Evolutionary conservation across 2,888 invertebrate genomes (phyloP), one percentile per base, ranked within the genome.

Genomic region (Nephrotoma guestfalica): DNA sequence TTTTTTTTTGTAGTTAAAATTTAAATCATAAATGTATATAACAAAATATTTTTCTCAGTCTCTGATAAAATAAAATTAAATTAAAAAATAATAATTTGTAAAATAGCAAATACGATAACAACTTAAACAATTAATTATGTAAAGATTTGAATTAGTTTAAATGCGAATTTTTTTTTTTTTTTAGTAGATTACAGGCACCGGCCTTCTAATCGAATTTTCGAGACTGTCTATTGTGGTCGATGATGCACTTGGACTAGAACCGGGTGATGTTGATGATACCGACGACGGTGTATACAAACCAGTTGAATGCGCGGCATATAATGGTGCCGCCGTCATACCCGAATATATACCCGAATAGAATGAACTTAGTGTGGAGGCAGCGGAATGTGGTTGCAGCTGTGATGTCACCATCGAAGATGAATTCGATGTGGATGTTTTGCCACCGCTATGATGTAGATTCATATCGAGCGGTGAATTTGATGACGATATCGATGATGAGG

Each of bases 341-440:
- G 91, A 90, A 87, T 92, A 92, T 86, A 92, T 91, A 88, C 91
- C 91, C 86, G 92, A 90, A 87, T 92, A 92, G 88, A 92, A 91
- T 87, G 91, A 91, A 88, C 91, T 91, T 85, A 92, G 88, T 13
- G 91, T 89, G 41, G 91, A 89, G 83, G 91, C 92, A 0, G 71
- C 71, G 2, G 30, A 30, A 30, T 18, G 71, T 85, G 91, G 91
- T 88, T 91, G 90, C 87, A 91, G 91, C 88, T 91, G 91, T 4
- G 90, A 90, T 88, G 91, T 90, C 86, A 90, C 89, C 41, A 90
- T 89, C 47, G 86, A 83, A 15, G 84, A 71, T 85, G 86, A 42
- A 51, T 41, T 43, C 9, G 85, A 6, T 4, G 42, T 11, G 6
- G 71, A 71, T 30, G 30, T 30, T 84, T 84, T 84, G n/a, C 41